Evolutionary conservation across 2,888 invertebrate genomes (phyloP).

Genomic region (Fabriciana adippe): DNA sequence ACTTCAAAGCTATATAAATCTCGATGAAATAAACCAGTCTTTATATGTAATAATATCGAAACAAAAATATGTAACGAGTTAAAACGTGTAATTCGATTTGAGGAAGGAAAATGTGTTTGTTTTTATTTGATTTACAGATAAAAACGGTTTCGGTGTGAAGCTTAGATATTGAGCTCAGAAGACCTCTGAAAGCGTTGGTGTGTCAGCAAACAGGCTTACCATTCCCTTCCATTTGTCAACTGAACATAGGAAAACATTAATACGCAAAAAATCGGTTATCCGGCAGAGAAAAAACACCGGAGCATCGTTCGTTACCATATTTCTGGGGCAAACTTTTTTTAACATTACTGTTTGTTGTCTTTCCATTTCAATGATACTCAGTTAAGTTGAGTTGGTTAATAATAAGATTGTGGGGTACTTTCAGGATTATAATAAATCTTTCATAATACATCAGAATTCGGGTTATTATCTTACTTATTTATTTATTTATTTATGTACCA

Average conservation of each 20-base stretch:
- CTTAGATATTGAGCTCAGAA: slow-evolving; percentile 33
- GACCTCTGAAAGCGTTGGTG: slow-evolving; percentile 56
- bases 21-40: slow-evolving; percentile 6
- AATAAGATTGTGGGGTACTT: not conserved
- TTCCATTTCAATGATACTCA: slow-evolving; percentile 27
- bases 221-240: slow-evolving; percentile 40
- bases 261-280: slow-evolving; percentile 35
- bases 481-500: too few relatives aligned
- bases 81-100: slow-evolving; percentile 35
- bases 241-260: slow-evolving; percentile 40
- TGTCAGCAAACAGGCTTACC: slow-evolving; percentile 67
- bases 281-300: slow-evolving; percentile 24
- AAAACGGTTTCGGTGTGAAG: slow-evolving; percentile 40
- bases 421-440: too few relatives aligned
- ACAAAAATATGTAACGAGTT: slow-evolving; percentile 33
- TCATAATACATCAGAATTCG: too few relatives aligned
- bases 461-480: too few relatives aligned
- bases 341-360: slow-evolving; percentile 30
- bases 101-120: slow-evolving; percentile 38
- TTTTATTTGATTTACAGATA: slow-evolving; percentile 54
- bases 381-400: slow-evolving; percentile 10
- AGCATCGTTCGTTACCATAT: slow-evolving; percentile 22
- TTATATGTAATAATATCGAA: slow-evolving; percentile 1
- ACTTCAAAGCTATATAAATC: not conserved
- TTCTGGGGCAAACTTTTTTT: slow-evolving; percentile 13